These are phyloP conservation scores for Pipistrellus nathusii DNA, from an alignment of 2,797 vertebrate genomes.

Conservation along the genomic window DNA sequence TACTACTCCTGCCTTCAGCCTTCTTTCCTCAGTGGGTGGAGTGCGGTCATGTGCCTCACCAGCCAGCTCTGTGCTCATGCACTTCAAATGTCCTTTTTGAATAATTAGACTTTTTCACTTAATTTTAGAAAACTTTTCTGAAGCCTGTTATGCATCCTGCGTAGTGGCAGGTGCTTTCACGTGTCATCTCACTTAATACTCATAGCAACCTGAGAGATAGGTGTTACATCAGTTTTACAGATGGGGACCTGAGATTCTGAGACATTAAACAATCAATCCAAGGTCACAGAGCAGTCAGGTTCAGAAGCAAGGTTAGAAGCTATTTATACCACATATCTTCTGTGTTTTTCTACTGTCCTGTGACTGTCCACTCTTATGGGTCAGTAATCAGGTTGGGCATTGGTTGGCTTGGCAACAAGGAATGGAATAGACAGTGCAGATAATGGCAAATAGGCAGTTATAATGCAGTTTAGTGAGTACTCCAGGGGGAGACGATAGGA, in stretches of 20 bases:
- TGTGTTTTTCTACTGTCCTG: not conserved
- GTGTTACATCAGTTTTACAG: slow-evolving; percentile 9
- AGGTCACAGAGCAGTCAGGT: slow-evolving; percentile 16
- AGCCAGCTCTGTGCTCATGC: slow-evolving; percentile 4
- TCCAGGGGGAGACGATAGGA: not conserved
- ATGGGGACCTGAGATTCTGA: not conserved
- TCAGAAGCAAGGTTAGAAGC: not conserved
- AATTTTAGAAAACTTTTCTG: slow-evolving; percentile 52
- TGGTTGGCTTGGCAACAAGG: not conserved
- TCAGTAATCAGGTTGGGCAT: not conserved
- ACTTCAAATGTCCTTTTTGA: slow-evolving; percentile 61
- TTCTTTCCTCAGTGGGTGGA: slow-evolving; percentile 64
- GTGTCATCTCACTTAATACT: slow-evolving; percentile 26
- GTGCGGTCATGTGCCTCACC: slow-evolving; percentile 17
- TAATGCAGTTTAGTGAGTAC: not conserved
- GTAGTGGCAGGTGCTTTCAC: not conserved
- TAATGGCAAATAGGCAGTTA: not conserved
- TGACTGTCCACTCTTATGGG: not conserved
- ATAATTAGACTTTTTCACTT: slow-evolving; percentile 70
- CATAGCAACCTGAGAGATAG: slow-evolving; percentile 2
- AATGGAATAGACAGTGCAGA: slow-evolving; percentile 12
- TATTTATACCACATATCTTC: not conserved
- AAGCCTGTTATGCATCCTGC: slow-evolving; percentile 3
- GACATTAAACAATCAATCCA: not conserved
- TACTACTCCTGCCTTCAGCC: slow-evolving; percentile 55